Evolutionary conservation across 2,888 invertebrate species (phyloP), one percentile per base, ranked within the genome.

Genomic region (Pyrocoelia pectoralis): DNA sequence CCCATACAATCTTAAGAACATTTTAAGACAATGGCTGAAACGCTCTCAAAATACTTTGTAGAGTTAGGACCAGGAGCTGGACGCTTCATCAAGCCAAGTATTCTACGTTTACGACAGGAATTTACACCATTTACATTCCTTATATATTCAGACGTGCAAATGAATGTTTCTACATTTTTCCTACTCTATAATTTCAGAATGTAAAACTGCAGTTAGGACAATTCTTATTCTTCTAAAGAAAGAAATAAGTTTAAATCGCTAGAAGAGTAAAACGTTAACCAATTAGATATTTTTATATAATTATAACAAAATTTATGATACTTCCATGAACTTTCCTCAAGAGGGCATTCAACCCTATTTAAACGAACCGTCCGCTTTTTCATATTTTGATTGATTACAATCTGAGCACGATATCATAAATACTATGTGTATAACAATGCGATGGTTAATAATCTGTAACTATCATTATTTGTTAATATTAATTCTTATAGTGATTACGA

Each of bases 71-170:
- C 74, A 75, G 73, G 63, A 65, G 71, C 76, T 76, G 79, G 79
- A 79, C 79, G 76, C 79, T 80, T 80, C 80, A 80, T 80, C 80
- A 80, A 74, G 74, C 71, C 71, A 78, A 78, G 78, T 78, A 80
- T 80, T 79, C 75, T 74, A 76, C 78, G 79, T 79, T 46, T 79
- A 78, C 79, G 75, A 76, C 65, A 70, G 79, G 79, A 76, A 73
- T 73, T 72, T 67, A 55, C 65, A 58, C 70, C 68, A 70, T 71
- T 72, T 70, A 68, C 72, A 71, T 73, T 72, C 72, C 69, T 60
- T 18, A 57, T 59, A 52, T 62, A 61, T 56, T 55, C 55, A 46
- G 38, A 33, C 50, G 40, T n/a, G 33, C 33, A 33, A 52, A 56
- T 33, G 51, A 41, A 46, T 62, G 15, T 17, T 46, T 46, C 17